Evolutionary conservation across 1,140 invertebrate species (phyloP).

Genomic region (Bicyclus anynana): DNA sequence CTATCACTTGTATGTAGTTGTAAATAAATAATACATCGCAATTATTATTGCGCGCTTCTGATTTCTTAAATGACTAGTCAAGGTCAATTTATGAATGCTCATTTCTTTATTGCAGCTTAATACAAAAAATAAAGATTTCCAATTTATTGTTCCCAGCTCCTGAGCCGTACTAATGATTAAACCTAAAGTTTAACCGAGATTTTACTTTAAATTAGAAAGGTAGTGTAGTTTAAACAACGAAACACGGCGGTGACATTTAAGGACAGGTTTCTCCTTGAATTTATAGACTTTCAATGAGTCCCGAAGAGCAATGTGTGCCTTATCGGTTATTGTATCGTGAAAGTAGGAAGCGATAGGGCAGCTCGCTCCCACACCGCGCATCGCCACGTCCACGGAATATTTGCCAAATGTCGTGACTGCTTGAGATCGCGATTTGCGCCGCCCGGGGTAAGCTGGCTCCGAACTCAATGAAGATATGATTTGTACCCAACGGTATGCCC

Average conservation of each 20-base stretch:
- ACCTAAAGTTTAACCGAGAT: not conserved
- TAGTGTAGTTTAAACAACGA: constrained; percentile 9
- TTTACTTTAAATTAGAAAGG: not conserved
- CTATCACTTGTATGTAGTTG: no score
- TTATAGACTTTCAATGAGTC: constrained; percentile 38
- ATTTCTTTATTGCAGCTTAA: no score
- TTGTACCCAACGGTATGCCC: constrained; percentile 59
- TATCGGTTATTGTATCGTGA: constrained; percentile 70
- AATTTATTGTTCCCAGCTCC: no score
- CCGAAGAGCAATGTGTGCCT: constrained; percentile 53
- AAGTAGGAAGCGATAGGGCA: constrained; percentile 74
- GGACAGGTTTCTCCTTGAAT: constrained; percentile 32
- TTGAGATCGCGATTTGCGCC: constrained; percentile 71
- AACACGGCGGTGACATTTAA: constrained; percentile 36
- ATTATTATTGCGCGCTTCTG: no score
- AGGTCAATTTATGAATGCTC: no score
- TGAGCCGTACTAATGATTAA: not conserved
- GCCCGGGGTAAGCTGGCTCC: constrained; percentile 55
- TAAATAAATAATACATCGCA: no score
- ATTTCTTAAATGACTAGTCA: no score
- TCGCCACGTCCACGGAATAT: constrained; percentile 65
- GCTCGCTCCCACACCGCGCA: constrained; percentile 67
- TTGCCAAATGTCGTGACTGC: constrained; percentile 74
- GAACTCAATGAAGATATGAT: constrained; percentile 64
- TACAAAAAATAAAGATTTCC: not conserved